Base-by-base conservation (phyloP, 53 echinoderm and acorn worm species). In the Holothuria scabra region DNA sequence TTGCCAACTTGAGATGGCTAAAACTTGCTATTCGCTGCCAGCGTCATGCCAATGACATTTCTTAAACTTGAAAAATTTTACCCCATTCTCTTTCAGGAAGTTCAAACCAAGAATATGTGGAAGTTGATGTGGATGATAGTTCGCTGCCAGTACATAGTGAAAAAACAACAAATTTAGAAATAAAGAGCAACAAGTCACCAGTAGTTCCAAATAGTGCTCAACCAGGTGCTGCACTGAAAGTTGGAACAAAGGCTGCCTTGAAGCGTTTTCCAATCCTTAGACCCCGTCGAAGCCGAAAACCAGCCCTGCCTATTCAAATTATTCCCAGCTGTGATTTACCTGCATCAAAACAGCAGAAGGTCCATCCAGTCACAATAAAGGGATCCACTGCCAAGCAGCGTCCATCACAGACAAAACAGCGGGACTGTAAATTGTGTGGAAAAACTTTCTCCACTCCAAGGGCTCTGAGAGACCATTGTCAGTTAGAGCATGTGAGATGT, bases 211-310 rank as follows among this genome's bases (percentile, higher is more conserved):
- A 59, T 21, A 57, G 31, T 78, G 78, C 31, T 23, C 58, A 7
- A 28, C 78, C 78, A 76, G 78, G 78, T 28, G 12, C 78, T 25
- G 31, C 82, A 12, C 59, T 85, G 28, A 86, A 87, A 66, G 90
- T 91, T 21, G 94, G 87, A 76, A 94, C 91, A 11, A 91, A 91
- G 70, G 91, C 91, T 20, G 91, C 94, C 30, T 86, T 91, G 56
- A 91, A 94, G 80, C 84, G 83, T 62, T 89, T 90, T 10, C 78
- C 78, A 0, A 67, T 82, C 29, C 67, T 84, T 9, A 83, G 90
- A 28, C 49, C 90, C 31, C 86, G 78, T 16, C 62, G 87, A 35
- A 83, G 72, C 24, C 59, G 79, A 74, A 88, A 88, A 41, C 76
- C 46, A 1, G 75, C 84, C 2, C 24, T 78, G 26, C 78, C 78